A percentile compares a stretch with the other conserved stretches of the same genome.
Evolutionary conservation across 2,797 vertebrate genomes (phyloP).

Genomic region (Malurus leucopterus): DNA sequence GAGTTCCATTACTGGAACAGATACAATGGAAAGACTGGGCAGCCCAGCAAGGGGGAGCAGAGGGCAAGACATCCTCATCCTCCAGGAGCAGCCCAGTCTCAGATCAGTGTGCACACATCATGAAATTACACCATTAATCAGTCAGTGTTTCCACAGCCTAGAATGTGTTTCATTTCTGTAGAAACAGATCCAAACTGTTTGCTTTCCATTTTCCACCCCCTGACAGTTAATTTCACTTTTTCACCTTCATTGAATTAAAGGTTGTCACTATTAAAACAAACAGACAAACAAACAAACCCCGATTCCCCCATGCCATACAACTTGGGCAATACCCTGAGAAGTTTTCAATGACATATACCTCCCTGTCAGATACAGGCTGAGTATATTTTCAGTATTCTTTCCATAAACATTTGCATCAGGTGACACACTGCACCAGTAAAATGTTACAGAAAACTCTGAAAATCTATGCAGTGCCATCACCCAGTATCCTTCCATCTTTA

Average conservation of each 20-base stretch:
- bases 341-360: background rate
- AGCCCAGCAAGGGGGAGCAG: background rate
- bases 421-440: background rate
- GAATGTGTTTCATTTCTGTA: background rate
- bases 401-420: background rate
- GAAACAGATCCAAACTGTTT: background rate
- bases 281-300: background rate
- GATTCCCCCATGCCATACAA: no score
- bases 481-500: background rate
- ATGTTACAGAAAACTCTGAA: background rate
- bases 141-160: background rate
- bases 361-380: background rate
- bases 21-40: background rate
- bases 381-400: background rate
- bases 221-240: background rate
- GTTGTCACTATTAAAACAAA: background rate
- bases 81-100: background rate
- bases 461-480: background rate
- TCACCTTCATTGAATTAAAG: background rate
- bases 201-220: background rate
- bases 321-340: background rate
- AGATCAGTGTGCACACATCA: accelerated
- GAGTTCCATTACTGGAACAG: background rate
- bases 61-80: background rate
- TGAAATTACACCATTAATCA: background rate